Evolutionary conservation across 1,140 invertebrate genomes (phyloP).

Genomic region (Pseudachorutes palmiensis): DNA sequence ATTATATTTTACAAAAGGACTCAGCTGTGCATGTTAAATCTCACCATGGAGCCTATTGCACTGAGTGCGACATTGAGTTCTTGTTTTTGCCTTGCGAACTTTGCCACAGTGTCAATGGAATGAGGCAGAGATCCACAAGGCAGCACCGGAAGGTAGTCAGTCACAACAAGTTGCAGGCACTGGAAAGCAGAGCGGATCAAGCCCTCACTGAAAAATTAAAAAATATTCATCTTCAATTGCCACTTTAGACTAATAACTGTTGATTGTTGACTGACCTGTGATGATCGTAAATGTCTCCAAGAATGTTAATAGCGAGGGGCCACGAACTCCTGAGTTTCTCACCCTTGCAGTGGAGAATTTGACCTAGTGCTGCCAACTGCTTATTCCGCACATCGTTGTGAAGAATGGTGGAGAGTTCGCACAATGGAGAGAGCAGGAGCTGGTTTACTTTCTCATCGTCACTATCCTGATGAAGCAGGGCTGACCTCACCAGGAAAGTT

Average conservation of each 20-base stretch:
- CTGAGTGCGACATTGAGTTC: constrained; percentile 98
- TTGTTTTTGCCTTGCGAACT: constrained; percentile 91
- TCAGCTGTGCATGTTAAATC: constrained; percentile 17
- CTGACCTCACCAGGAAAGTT: constrained; percentile 85
- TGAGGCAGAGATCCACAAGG: constrained; percentile 76
- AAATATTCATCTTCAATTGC: neutral
- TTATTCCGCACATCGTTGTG: constrained; percentile 89
- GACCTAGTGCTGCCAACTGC: constrained; percentile 87
- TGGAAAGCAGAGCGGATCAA: constrained; percentile 89
- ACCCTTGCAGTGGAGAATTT: constrained; percentile 83
- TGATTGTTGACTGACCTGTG: constrained; percentile 84
- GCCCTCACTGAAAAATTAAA: constrained; percentile 58
- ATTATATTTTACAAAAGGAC: neutral
- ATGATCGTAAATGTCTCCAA: constrained; percentile 84
- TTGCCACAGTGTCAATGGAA: constrained; percentile 87
- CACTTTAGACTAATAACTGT: neutral
- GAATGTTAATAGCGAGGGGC: constrained; percentile 87
- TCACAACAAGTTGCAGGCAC: constrained; percentile 91
- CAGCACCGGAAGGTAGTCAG: constrained; percentile 85
- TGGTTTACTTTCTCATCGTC: constrained; percentile 65
- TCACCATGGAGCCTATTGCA: constrained; percentile 89
- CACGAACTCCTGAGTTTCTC: constrained; percentile 86
- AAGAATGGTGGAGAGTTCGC: constrained; percentile 76
- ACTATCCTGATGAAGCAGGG: constrained; percentile 58
- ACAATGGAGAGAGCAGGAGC: constrained; percentile 74